These are phyloP conservation scores for Porites rus DNA, from an alignment of 92 coral and sea anemone species.

Conservation along the genomic window DNA sequence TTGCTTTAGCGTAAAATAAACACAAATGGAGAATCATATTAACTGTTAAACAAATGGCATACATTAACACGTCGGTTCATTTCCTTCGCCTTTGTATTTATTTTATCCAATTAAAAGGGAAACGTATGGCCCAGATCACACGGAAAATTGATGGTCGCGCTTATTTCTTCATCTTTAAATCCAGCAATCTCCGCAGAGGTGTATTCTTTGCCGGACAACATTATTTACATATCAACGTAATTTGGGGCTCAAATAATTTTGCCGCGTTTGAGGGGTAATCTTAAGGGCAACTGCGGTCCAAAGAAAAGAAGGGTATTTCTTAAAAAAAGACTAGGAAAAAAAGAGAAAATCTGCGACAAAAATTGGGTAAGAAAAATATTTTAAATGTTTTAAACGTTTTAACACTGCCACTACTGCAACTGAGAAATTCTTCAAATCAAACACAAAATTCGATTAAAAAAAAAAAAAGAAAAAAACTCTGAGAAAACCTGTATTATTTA, in stretches of 20 bases:
- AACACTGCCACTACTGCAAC: background rate
- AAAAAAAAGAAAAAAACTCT: background rate
- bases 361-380: background rate
- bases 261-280: background rate
- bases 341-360: background rate
- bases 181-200: conserved; percentile 11
- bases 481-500: background rate
- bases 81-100: conserved; percentile 4
- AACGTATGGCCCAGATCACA: conserved; percentile 7
- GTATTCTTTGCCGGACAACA: conserved; percentile 14
- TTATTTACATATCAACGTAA: conserved; percentile 24
- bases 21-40: conserved; percentile 8
- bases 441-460: background rate
- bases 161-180: conserved; percentile 9
- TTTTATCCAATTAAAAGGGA: background rate
- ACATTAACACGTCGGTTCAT: conserved; percentile 24
- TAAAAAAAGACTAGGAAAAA: background rate
- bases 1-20: background rate
- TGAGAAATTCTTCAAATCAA: background rate
- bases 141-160: conserved; percentile 2
- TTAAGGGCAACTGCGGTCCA: background rate
- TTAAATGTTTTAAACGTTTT: background rate
- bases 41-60: conserved; percentile 12
- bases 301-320: background rate
- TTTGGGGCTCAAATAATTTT: conserved; percentile 11